Evolutionary conservation across 1,140 invertebrate species (phyloP).

Genomic region (Papilio polyxenes): DNA sequence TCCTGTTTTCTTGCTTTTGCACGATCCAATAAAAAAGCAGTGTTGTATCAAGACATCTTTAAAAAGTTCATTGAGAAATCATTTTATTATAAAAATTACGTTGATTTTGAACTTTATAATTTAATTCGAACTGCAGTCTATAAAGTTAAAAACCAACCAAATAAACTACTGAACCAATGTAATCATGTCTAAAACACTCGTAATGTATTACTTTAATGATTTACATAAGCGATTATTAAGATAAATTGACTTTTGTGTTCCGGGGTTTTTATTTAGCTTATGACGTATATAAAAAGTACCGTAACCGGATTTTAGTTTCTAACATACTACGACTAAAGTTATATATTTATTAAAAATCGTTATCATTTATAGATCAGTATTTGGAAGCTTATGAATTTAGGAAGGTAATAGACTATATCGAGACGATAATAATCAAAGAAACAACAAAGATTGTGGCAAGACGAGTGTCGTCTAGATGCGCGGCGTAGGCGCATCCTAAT

Average conservation of each 20-base stretch:
- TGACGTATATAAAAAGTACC: slow-evolving; percentile 22
- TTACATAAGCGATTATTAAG: not conserved
- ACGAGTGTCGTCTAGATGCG: slow-evolving; percentile 50
- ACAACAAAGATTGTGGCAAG: slow-evolving; percentile 32
- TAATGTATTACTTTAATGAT: not conserved
- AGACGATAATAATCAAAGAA: not conserved
- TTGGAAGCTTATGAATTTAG: not conserved
- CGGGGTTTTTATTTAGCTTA: not conserved
- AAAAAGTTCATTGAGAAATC: slow-evolving; percentile 47
- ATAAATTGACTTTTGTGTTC: not conserved
- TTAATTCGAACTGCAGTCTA: not conserved
- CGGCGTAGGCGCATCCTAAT: slow-evolving; percentile 75
- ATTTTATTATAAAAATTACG: not conserved
- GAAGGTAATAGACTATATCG: not conserved
- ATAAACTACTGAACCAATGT: not conserved
- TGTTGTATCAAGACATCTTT: slow-evolving; percentile 53
- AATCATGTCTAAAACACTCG: not conserved
- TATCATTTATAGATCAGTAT: not conserved
- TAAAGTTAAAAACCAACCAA: not conserved
- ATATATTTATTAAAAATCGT: not conserved
- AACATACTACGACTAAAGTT: not conserved
- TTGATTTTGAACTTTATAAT: not conserved
- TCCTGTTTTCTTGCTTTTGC: slow-evolving; percentile 66
- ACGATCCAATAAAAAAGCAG: slow-evolving; percentile 41
- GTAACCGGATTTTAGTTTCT: not conserved